Evolutionary conservation across 2,113 vertebrate species (phyloP).

Genomic region (Ailurus styani): DNA sequence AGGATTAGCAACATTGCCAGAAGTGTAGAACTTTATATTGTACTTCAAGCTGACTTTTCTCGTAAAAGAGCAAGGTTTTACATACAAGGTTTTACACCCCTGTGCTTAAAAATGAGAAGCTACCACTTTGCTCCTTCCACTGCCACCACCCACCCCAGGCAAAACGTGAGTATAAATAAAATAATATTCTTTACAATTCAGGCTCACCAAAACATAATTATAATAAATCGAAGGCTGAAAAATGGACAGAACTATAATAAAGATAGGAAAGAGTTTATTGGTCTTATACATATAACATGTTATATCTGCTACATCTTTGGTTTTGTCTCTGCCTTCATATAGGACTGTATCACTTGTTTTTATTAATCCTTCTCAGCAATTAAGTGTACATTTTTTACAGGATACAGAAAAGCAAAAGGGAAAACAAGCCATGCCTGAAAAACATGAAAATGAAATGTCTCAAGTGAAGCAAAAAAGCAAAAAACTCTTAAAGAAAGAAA

Average conservation of each 20-base stretch:
- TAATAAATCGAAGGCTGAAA: background rate
- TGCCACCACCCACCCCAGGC: background rate
- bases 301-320: background rate
- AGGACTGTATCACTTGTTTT: background rate
- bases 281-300: background rate
- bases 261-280: background rate
- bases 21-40: background rate
- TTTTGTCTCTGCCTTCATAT: background rate
- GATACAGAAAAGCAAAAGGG: slow-evolving; percentile 95
- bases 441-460: slow-evolving; percentile 87
- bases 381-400: slow-evolving; percentile 73
- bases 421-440: slow-evolving; percentile 81
- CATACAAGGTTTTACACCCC: background rate
- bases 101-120: background rate
- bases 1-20: background rate
- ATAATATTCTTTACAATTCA: background rate
- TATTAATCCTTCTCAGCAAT: slow-evolving; percentile 4
- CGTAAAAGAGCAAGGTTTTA: background rate
- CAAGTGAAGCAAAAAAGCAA: slow-evolving; percentile 90
- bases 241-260: background rate
- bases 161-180: background rate
- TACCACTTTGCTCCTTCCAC: background rate
- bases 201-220: background rate
- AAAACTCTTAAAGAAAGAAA: slow-evolving; percentile 91
- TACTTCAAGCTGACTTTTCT: background rate